Conservation (phyloP, 1,140 invertebrate species). For the Eciton burchellii region DNA sequence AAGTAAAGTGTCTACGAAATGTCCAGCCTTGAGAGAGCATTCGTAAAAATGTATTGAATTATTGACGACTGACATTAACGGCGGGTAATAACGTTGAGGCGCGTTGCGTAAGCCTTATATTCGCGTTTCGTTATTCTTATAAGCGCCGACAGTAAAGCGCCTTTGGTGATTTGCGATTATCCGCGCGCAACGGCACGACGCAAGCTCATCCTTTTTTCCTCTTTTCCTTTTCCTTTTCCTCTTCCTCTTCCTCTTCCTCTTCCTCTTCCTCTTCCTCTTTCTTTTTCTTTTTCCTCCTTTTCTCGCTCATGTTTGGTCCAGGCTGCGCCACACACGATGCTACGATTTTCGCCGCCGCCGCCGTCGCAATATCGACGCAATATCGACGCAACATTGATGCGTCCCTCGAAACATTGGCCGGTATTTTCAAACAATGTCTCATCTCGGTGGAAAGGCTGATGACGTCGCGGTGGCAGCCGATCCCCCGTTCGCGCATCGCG, state of each 20-base stretch:
- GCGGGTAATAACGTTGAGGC: constrained; percentile 34
- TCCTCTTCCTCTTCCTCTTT: too few species aligned
- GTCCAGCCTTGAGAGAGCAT: constrained; percentile 41
- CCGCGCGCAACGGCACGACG: constrained; percentile 12
- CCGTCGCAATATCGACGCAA: too few species aligned
- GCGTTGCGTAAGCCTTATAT: constrained; percentile 22
- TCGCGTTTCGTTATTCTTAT: constrained; percentile 20
- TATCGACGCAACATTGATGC: too few species aligned
- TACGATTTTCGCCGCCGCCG: too few species aligned
- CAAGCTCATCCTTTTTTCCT: not conserved
- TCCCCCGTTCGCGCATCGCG: not conserved
- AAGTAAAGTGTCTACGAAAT: constrained; percentile 25
- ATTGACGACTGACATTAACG: constrained; percentile 56
- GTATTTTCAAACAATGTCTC: not conserved
- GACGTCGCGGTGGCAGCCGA: not conserved
- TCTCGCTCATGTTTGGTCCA: not conserved
- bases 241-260: too few species aligned
- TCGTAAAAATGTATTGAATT: constrained; percentile 53
- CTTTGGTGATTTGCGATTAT: not conserved
- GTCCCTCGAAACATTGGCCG: too few species aligned
- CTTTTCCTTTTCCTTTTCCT: not conserved
- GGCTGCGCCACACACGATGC: too few species aligned
- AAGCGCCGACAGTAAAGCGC: not conserved
- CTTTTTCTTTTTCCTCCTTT: too few species aligned
- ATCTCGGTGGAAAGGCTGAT: constrained; percentile 12